These are phyloP conservation scores for Leucopsar rothschildi DNA, from an alignment of 2,113 vertebrate genomes.

Conservation along the genomic window DNA sequence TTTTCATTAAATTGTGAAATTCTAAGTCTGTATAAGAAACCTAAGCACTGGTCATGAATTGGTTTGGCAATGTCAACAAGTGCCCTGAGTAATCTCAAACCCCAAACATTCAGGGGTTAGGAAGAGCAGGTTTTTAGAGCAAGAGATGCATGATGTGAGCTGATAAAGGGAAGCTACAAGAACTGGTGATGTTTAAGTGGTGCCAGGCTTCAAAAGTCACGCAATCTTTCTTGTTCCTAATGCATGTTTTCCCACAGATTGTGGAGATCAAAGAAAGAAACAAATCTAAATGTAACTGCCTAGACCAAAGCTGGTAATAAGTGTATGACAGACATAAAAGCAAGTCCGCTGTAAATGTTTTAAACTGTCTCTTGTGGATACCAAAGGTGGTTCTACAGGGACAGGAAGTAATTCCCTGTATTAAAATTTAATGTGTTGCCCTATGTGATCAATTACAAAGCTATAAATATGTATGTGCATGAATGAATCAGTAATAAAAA, in stretches of 20 bases:
- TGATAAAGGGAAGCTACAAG: not conserved
- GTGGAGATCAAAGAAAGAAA: conserved; percentile 10
- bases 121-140: not conserved
- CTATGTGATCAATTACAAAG: not conserved
- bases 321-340: not conserved
- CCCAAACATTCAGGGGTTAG: not conserved
- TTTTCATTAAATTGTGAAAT: not conserved
- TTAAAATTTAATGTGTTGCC: conserved; percentile 4
- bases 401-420: not conserved
- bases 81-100: not conserved
- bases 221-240: not conserved
- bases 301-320: not conserved
- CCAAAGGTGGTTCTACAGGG: not conserved
- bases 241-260: not conserved
- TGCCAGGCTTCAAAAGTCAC: not conserved
- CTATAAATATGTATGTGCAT: not conserved
- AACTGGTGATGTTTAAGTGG: not conserved
- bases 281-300: not conserved
- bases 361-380: not conserved
- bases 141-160: not conserved
- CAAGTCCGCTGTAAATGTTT: not conserved
- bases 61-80: not conserved
- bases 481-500: not conserved
- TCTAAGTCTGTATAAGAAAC: not conserved
- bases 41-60: not conserved